These are phyloP conservation scores for Procavia capensis DNA, from an alignment of 2,113 vertebrate genomes.

Conservation along the genomic window DNA sequence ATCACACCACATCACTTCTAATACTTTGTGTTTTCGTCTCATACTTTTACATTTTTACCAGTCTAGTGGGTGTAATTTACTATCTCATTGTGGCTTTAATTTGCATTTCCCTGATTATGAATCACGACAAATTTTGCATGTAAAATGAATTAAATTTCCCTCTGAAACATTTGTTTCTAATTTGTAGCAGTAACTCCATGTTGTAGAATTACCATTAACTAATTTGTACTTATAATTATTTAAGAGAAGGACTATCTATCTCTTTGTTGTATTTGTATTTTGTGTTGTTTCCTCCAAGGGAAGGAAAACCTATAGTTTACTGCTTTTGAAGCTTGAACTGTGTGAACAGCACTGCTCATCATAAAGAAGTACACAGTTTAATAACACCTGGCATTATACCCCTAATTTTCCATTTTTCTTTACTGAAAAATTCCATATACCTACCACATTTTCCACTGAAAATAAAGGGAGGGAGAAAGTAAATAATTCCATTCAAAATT, in stretches of 20 bases:
- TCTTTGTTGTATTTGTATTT: too few relatives aligned
- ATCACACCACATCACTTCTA: neutral
- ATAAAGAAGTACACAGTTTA: neutral
- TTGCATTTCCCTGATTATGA: slow-evolving; percentile 55
- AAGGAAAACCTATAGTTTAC: neutral
- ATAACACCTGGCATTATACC: neutral
- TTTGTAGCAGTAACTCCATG: slow-evolving; percentile 65
- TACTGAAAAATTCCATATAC: neutral
- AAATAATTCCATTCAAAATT: neutral
- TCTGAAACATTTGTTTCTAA: slow-evolving; percentile 79
- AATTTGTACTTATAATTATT: slow-evolving; percentile 35
- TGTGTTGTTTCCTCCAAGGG: neutral
- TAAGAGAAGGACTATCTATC: neutral
- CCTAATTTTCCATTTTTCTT: neutral
- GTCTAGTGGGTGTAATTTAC: neutral
- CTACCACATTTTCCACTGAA: slow-evolving; percentile 20
- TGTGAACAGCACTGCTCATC: neutral
- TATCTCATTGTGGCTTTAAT: slow-evolving; percentile 64
- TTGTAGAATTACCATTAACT: slow-evolving; percentile 55
- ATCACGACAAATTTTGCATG: slow-evolving; percentile 61
- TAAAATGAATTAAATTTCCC: slow-evolving; percentile 65
- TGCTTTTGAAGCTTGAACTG: neutral
- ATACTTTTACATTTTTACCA: slow-evolving; percentile 19
- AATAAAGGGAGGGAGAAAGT: neutral
- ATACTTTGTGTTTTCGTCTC: neutral